These are phyloP conservation scores for Seriola dumerili DNA, from an alignment of 2,113 vertebrate species.

Conservation along the genomic window DNA sequence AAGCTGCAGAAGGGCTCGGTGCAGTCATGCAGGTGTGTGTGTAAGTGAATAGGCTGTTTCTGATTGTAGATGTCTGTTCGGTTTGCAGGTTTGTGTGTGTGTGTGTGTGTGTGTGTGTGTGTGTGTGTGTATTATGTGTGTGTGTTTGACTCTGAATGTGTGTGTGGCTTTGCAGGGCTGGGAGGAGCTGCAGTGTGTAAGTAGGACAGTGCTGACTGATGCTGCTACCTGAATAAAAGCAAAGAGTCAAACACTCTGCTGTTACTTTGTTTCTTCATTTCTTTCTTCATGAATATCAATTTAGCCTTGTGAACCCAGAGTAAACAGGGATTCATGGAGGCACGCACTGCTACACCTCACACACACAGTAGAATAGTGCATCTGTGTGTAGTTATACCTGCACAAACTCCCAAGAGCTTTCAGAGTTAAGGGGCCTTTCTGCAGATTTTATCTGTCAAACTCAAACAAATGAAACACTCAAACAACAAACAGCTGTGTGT, in stretches of 20 bases:
- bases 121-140: slow-evolving; percentile 8
- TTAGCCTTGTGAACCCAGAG: slow-evolving; percentile 13
- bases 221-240: slow-evolving; percentile 84
- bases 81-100: slow-evolving; percentile 22
- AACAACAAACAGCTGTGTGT: no score
- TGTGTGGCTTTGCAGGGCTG: slow-evolving; percentile 20
- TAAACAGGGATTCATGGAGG: not conserved
- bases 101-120: slow-evolving; percentile 1
- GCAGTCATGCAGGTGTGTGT: slow-evolving; percentile 19
- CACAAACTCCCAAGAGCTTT: not conserved
- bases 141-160: slow-evolving; percentile 13
- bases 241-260: slow-evolving; percentile 55
- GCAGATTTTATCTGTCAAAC: not conserved
- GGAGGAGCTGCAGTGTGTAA: slow-evolving; percentile 51
- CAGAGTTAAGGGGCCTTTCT: not conserved
- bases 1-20: slow-evolving; percentile 1
- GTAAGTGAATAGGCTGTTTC: slow-evolving; percentile 2
- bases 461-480: no score
- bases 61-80: slow-evolving; percentile 32
- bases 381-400: not conserved
- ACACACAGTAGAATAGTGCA: not conserved
- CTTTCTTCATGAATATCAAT: slow-evolving; percentile 3
- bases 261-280: slow-evolving; percentile 18
- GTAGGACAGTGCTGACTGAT: slow-evolving; percentile 70
- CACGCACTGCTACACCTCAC: not conserved